Evolutionary conservation across 2,113 vertebrate species (phyloP), one percentile per base, ranked within the genome.

Genomic region (Syrmaticus mikado): DNA sequence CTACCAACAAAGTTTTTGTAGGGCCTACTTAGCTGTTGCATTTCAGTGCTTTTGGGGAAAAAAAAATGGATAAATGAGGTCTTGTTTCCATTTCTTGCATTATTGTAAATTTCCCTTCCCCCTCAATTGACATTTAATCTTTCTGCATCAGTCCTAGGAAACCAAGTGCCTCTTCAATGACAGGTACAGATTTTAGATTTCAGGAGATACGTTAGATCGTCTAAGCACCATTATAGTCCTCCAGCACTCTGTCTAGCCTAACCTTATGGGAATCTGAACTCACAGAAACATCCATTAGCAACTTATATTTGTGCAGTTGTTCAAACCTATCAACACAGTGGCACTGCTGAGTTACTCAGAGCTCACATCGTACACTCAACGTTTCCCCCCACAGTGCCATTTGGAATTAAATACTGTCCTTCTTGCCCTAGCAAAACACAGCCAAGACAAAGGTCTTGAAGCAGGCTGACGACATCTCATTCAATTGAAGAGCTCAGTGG

Each of bases 161-260:
- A 78, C 4, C 6, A 60, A 27, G 73, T 4, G 68, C 7, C 4
- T 0, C 0, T 50, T 2, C 14, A 7, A n/a, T 3, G 10, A 19
- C 65, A 74, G 25, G 28, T 41, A 58, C 0, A 52, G 7, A 13
- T 66, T 85, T 84, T 0, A 48, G 6, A 13, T 70, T 85, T 84
- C 65, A 64, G 34, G 40, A 76, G 45, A 58, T 9, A 38, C 0
- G 0, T 1, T 60, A 36, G 14, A 68, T 52, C 48, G 10, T 16
- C 24, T 77, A 40, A 62, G 9, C 15, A 48, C 8, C 6, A 17
- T 18, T 87, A 74, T 32, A 84, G 13, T 50, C 24, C 43, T 72
- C 43, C 79, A 85, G 19, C 21, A 5, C 9, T 50, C 76, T 80
- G 15, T 20, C 11, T 32, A 76, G 19, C 19, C 58, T 55, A 60